phyloP scores from a whole-genome alignment of 2,113 vertebrate species.

The Anarrhichthys ocellatus region DNA sequence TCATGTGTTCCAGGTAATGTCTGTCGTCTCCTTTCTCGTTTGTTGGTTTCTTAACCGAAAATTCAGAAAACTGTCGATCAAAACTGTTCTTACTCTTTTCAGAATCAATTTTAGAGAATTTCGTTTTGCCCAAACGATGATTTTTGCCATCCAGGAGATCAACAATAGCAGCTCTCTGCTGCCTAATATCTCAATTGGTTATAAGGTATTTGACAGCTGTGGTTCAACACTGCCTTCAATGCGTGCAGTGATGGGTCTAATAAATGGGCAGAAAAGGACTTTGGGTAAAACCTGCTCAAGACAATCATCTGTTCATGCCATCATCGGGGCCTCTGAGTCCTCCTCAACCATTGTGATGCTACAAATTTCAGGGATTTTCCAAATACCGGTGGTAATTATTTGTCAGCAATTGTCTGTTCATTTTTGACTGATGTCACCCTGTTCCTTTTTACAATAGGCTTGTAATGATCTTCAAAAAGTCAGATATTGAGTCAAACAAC shows the following conservation, averaged over 20 bases:
- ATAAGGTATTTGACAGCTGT: slow-evolving; percentile 83
- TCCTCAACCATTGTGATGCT: slow-evolving; percentile 82
- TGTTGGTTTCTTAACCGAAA: background rate
- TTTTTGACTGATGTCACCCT: background rate
- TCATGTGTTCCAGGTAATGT: slow-evolving; percentile 78
- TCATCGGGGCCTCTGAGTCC: slow-evolving; percentile 84
- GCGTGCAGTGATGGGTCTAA: slow-evolving; percentile 77
- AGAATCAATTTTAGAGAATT: slow-evolving; percentile 83
- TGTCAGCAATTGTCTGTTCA: background rate
- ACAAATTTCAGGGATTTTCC: slow-evolving; percentile 79
- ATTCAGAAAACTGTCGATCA: background rate
- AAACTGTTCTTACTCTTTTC: slow-evolving; percentile 1
- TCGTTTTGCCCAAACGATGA: slow-evolving; percentile 83
- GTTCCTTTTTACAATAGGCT: background rate
- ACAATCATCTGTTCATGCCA: slow-evolving; percentile 75
- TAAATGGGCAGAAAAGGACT: slow-evolving; percentile 70
- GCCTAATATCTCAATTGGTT: slow-evolving; percentile 81
- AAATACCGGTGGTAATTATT: slow-evolving; percentile 81
- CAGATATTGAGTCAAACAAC: background rate
- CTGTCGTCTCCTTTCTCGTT: background rate
- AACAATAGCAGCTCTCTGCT: slow-evolving; percentile 80
- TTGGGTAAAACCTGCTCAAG: slow-evolving; percentile 58
- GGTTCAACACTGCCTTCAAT: slow-evolving; percentile 77
- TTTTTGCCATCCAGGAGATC: slow-evolving; percentile 84
- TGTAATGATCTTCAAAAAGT: background rate